Conservation (phyloP, 2,113 vertebrate genomes). For the Sorex araneus region DNA sequence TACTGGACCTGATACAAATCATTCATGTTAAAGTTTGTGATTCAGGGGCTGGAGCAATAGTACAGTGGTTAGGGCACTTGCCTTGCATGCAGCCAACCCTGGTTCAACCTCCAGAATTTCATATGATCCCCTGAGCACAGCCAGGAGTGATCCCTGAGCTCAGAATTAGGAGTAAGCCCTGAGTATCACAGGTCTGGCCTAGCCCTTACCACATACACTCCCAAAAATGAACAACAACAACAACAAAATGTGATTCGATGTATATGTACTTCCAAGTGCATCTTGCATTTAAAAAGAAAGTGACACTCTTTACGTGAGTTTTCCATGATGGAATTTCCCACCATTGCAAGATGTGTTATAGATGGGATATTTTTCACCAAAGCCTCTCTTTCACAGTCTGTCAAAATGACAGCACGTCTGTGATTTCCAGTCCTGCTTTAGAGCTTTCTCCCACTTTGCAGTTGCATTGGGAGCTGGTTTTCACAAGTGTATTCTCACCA, state of each 20-base stretch:
- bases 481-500: accelerated
- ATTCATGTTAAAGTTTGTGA: background rate
- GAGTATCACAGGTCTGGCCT: too few relatives aligned
- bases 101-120: too few relatives aligned
- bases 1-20: background rate
- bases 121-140: too few relatives aligned
- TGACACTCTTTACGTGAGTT: background rate
- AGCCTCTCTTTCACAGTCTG: background rate
- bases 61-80: too few relatives aligned
- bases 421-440: background rate
- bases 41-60: too few relatives aligned
- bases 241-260: background rate
- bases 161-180: too few relatives aligned
- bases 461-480: background rate
- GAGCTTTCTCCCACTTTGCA: background rate
- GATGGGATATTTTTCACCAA: background rate
- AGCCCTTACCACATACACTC: too few relatives aligned
- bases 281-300: background rate
- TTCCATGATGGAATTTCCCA: background rate
- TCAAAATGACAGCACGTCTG: background rate
- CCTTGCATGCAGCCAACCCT: too few relatives aligned
- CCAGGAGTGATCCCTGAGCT: too few relatives aligned
- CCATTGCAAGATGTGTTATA: background rate
- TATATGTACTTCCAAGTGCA: background rate
- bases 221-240: too few relatives aligned